Evolutionary conservation across 2,888 invertebrate genomes (phyloP), one percentile per base, ranked within the genome.

Genomic region (Resseliella maxima): DNA sequence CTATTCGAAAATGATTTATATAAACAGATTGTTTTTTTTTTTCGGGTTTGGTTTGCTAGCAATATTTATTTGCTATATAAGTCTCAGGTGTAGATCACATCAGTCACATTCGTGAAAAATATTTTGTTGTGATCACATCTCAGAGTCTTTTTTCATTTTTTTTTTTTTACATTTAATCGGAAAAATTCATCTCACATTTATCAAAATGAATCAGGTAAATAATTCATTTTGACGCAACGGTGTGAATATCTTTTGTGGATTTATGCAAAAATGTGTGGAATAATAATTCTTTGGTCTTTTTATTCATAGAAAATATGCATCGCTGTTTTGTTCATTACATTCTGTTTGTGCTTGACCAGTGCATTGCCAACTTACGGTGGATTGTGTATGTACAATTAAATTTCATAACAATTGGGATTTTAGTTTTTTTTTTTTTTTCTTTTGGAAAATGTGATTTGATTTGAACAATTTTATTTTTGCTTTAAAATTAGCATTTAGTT

Each of bases 141-240:
- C 6, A 15, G 10, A 12, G n/a, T 24, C 5, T 59, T 2, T 15
- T 24, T 59, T 3, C 5, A 27, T 59, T 41, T 41, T 41, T 41
- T 50, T 15, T 50, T 50, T 8, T 18, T 6, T 18, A 15, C 18
- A 18, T 50, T 18, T 50, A 50, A 8, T 50, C 72, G 72, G 35
- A 72, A 72, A 72, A 72, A 24, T 24, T 31, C 3, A 31, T n/a
- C n/a, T 59, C 72, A 31, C 72, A 24, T 59, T 59, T 18, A 31
- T 72, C 72, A 72, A 72, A 72, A 72, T 72, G 72, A 72, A 72
- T 72, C 72, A 72, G 72, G 72, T 72, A 72, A 72, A 72, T 72
- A 72, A 12, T 1, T 59, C n/a, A n/a, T 6, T n/a, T 59, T 59
- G 59, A 50, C 59, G 59, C n/a, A n/a, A 3, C 24, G 27, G 27